phyloP scores from a whole-genome alignment of 2,797 vertebrate genomes.

The Rousettus madagascariensis region DNA sequence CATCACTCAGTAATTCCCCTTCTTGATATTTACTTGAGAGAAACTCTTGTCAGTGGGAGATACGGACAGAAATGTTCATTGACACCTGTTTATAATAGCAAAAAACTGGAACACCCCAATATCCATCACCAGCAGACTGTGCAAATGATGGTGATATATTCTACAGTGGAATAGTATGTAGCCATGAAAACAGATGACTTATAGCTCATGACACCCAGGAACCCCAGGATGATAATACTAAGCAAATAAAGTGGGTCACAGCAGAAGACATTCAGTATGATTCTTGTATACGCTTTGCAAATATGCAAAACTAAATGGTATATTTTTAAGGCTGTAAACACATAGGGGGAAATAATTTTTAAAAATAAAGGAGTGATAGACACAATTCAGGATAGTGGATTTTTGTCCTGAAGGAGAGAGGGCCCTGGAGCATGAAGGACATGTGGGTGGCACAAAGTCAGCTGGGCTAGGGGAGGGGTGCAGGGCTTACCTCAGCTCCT shows the following conservation, averaged over 20 bases:
- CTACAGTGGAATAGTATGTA: neutral
- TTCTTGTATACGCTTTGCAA: neutral
- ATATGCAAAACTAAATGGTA: neutral
- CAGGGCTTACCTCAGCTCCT: neutral
- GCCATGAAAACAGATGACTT: neutral
- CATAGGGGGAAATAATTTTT: neutral
- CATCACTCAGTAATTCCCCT: neutral
- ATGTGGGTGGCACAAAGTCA: neutral
- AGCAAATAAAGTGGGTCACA: neutral
- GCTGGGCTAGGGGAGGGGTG: neutral
- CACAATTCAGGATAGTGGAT: neutral
- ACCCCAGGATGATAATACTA: neutral
- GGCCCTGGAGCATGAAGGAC: neutral
- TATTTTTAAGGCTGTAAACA: neutral
- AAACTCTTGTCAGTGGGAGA: neutral
- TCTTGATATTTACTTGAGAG: neutral
- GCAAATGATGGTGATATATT: neutral
- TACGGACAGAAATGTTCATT: neutral
- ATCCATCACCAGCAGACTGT: neutral
- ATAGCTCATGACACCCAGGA: neutral
- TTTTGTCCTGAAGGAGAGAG: neutral
- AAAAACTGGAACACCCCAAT: neutral
- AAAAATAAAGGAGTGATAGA: neutral
- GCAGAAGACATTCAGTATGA: neutral
- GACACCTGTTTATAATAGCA: neutral